Percentiles rank a stretch among this genome's conserved stretches.
Evolutionary conservation across 2,113 vertebrate species (phyloP).

Genomic region (Panurus biarmicus): DNA sequence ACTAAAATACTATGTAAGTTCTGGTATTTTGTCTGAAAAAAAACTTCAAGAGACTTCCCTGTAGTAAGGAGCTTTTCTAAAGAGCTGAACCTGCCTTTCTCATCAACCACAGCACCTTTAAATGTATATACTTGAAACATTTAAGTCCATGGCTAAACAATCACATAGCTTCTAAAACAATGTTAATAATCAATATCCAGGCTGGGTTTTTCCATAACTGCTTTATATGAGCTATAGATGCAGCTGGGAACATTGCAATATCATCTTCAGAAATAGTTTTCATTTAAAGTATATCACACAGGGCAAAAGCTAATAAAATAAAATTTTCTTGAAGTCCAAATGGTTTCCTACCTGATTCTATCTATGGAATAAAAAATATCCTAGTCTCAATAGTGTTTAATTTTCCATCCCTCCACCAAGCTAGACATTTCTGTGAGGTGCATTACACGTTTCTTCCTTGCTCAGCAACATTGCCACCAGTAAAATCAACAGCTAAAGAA

Average conservation of each 20-base stretch:
- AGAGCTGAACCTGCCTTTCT: background rate
- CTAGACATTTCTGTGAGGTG: background rate
- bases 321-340: background rate
- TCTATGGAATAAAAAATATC: background rate
- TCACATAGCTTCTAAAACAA: background rate
- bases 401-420: background rate
- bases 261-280: background rate
- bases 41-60: background rate
- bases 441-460: background rate
- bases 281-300: background rate
- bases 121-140: background rate
- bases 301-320: constrained; percentile 7
- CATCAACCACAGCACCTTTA: background rate
- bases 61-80: background rate
- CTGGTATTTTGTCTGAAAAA: background rate
- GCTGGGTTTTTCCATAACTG: background rate
- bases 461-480: background rate
- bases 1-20: background rate
- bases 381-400: background rate
- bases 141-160: background rate
- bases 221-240: background rate
- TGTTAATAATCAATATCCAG: background rate
- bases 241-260: background rate
- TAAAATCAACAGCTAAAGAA: background rate
- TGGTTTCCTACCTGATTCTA: background rate